Conservation (phyloP, 2,797 vertebrate species). For the Acrossocheilus wenchowensis region DNA sequence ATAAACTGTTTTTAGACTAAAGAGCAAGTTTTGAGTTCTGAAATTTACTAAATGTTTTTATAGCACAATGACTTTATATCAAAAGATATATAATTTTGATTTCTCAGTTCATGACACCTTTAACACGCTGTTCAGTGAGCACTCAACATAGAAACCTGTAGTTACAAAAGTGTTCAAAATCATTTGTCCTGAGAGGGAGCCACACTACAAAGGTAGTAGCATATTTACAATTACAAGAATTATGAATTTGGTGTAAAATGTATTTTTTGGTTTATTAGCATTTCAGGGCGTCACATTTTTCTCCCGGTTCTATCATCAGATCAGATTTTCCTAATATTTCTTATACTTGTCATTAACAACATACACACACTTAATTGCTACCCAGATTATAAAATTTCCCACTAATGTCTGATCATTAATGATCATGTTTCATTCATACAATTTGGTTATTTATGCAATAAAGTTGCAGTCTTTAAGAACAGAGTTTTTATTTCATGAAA, state of each 20-base stretch:
- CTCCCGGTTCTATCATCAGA: neutral
- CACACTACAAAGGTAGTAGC: slow-evolving; percentile 6
- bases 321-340: neutral
- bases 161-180: neutral
- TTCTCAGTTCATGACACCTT: neutral
- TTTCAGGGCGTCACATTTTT: neutral
- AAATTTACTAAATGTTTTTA: neutral
- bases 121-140: neutral
- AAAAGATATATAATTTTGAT: neutral
- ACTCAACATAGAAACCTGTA: neutral
- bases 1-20: neutral
- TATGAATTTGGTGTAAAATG: neutral
- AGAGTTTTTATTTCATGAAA: neutral
- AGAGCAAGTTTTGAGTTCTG: no score
- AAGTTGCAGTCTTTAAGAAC: neutral
- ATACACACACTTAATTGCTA: neutral
- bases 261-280: neutral
- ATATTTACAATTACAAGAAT: neutral
- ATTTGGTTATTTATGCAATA: neutral
- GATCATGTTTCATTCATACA: neutral
- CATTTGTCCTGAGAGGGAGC: slow-evolving; percentile 12
- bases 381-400: neutral
- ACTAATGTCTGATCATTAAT: neutral
- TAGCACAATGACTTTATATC: neutral
- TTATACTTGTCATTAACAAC: neutral